Evolutionary conservation across 2,113 vertebrate genomes (phyloP), one percentile per base, ranked within the genome.

Genomic region (Phodopus roborovskii): DNA sequence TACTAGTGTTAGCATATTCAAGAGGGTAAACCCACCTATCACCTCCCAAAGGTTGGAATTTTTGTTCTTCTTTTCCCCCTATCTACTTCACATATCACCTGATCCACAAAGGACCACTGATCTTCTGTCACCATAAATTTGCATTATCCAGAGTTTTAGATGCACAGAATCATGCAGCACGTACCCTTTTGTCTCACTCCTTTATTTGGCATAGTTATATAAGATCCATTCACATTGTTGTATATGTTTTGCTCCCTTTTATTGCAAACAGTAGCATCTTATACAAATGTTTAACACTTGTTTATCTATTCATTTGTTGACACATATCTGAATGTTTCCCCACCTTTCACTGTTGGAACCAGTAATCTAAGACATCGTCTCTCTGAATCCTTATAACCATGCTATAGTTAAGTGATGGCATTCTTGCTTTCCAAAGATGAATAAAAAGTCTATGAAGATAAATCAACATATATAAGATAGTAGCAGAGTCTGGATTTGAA

Each of bases 381-480:
- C 83, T 50, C 33, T 85, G 70, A 75, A 95, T 70, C 53, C 48
- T 87, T 7, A 83, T 9, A 82, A 20, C 17, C 1, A 62, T 26
- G 16, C 16, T 56, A 12, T 5, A 30, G 39, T 20, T 50, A 28
- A 26, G 7, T 20, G 66, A 77, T 24, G 45, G 62, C 3, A 45
- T 24, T 66, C 17, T 58, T 39, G 48, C 42, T 92, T 95, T 83
- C 95, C 70, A 53, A 95, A 9, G 36, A 62, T 60, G 74, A 96
- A 42, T 56, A 8, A 20, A 84, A 71, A 83, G 56, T 36, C 74
- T 71, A 36, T 30, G 56, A 33, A 79, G 56, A 39, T 81, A 33
- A 92, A 90, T 71, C 30, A 42, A 64, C 45, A 33, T 58, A 6
- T 39, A 10, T 66, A 20, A 19, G 24, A 78, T 1, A 73, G 75